Evolutionary conservation across 2,797 vertebrate genomes (phyloP).

Genomic region (Pogoniulus pusillus): DNA sequence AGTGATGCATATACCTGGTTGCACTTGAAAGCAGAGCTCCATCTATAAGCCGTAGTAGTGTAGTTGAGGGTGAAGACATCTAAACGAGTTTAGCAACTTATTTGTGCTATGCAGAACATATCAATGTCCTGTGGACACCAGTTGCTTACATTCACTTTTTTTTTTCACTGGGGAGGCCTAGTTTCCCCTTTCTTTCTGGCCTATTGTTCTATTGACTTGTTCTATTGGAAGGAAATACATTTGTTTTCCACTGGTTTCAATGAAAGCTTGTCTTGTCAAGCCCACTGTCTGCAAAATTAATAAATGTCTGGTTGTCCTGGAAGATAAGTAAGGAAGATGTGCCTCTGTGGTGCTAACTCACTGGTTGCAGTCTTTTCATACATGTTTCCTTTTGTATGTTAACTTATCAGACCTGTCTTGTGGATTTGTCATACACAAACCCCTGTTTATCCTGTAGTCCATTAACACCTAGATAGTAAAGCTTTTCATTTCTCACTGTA

Average conservation of each 20-base stretch:
- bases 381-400: background rate
- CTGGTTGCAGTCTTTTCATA: background rate
- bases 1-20: rapidly evolving
- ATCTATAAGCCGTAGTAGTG: background rate
- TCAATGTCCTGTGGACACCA: background rate
- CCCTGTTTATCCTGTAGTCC: background rate
- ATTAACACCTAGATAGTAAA: background rate
- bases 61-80: background rate
- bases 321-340: background rate
- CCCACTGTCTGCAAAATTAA: background rate
- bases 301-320: background rate
- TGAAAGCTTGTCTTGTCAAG: background rate
- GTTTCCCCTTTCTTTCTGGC: background rate
- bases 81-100: background rate
- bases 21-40: background rate
- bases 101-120: background rate
- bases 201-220: background rate
- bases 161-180: background rate
- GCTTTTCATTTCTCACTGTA: background rate
- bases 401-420: background rate
- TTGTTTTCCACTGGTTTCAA: background rate
- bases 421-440: background rate
- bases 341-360: background rate
- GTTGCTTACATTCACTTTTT: background rate
- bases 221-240: background rate